Conservation (phyloP, 2,113 vertebrate genomes). For the Struthio camelus region DNA sequence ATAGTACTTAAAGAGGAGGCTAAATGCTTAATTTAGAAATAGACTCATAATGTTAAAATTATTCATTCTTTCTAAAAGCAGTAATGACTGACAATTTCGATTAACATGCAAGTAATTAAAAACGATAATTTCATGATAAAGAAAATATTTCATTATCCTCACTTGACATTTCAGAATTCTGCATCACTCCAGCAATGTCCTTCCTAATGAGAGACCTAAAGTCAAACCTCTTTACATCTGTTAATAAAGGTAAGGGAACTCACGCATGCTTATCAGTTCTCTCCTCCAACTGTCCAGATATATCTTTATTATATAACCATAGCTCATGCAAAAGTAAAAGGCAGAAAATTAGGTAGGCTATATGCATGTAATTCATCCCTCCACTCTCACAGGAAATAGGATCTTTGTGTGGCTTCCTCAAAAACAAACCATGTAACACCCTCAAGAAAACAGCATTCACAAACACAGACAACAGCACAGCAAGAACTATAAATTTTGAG, state of each 20-base stretch:
- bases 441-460: conserved; percentile 32
- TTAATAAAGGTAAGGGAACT: background rate
- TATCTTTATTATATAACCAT: background rate
- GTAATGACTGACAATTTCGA: background rate
- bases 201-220: background rate
- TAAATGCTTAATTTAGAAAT: background rate
- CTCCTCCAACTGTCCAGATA: background rate
- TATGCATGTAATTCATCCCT: background rate
- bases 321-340: background rate
- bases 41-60: background rate
- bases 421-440: background rate
- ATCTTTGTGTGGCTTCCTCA: background rate
- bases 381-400: background rate
- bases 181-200: background rate
- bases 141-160: background rate
- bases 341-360: background rate
- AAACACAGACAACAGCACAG: conserved; percentile 30
- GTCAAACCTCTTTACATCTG: background rate
- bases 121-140: background rate
- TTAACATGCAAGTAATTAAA: background rate
- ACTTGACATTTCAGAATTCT: background rate
- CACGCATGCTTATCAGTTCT: background rate
- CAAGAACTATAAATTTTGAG: background rate
- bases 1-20: background rate
- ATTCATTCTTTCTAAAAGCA: background rate